Evolutionary conservation across 2,797 vertebrate genomes (phyloP).

Genomic region (Columba guinea): DNA sequence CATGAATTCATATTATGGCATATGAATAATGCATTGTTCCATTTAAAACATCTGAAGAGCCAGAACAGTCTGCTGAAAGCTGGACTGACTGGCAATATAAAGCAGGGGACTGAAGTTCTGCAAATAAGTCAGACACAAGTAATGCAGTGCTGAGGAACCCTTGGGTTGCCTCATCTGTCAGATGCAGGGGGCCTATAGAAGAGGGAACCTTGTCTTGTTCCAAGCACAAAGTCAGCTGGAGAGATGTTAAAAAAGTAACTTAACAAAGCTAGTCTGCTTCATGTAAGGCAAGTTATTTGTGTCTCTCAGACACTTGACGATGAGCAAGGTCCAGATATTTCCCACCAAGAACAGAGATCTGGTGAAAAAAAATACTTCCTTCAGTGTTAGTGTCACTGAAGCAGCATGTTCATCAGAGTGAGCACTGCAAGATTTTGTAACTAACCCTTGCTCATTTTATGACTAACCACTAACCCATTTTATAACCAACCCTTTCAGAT

Average conservation of each 20-base stretch:
- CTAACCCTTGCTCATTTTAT: background rate
- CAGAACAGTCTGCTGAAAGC: background rate
- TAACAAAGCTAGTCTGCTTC: background rate
- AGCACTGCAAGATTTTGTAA: background rate
- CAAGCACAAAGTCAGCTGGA: background rate
- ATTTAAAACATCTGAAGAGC: constrained; percentile 54
- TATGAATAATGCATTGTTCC: constrained; percentile 71
- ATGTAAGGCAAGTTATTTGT: background rate
- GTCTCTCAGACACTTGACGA: background rate
- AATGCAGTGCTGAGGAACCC: background rate
- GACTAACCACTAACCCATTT: background rate
- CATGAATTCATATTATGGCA: constrained; percentile 41
- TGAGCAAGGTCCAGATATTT: background rate
- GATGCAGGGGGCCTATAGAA: background rate
- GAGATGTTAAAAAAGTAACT: background rate
- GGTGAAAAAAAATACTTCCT: background rate
- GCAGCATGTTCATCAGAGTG: background rate
- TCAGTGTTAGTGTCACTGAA: background rate
- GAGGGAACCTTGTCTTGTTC: background rate
- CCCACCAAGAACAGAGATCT: background rate
- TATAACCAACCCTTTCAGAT: background rate
- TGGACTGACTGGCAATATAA: background rate
- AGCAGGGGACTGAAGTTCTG: background rate
- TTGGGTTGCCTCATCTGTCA: background rate
- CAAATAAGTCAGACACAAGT: background rate